Evolutionary conservation across 2,888 invertebrate species (phyloP).

Genomic region (Miltochrista miniata): DNA sequence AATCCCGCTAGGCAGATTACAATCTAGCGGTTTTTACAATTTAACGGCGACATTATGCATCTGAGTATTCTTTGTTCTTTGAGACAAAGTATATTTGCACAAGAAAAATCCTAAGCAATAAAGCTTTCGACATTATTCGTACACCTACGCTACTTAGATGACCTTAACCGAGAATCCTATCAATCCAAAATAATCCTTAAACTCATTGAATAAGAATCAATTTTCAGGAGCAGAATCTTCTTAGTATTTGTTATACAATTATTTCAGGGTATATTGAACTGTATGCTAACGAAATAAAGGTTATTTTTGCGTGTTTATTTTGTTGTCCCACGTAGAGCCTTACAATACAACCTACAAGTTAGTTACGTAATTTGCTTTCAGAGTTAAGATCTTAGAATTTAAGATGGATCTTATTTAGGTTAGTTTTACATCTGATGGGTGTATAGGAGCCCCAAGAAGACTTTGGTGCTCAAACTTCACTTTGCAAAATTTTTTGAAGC

Average conservation of each 20-base stretch:
- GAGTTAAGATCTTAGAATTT: background rate
- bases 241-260: background rate
- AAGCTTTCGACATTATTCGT: conserved; percentile 2
- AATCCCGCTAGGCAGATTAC: too few species aligned
- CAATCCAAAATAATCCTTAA: conserved; percentile 1
- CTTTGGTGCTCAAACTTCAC: too few species aligned
- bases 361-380: conserved; percentile 17
- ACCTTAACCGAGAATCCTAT: conserved; percentile 6
- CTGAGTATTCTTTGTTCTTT: background rate
- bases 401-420: too few species aligned
- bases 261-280: background rate
- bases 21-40: too few species aligned
- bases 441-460: too few species aligned
- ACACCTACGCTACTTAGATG: conserved; percentile 1
- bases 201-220: background rate
- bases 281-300: rapidly evolving
- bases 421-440: too few species aligned
- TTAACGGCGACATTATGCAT: too few species aligned
- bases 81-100: background rate
- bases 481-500: too few species aligned
- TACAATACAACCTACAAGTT: conserved; percentile 6
- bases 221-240: background rate
- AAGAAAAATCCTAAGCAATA: conserved; percentile 1
- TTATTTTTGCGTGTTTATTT: background rate
- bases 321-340: conserved; percentile 13